phyloP scores from a whole-genome alignment of 1,140 invertebrate genomes.

The Drosophila littoralis region DNA sequence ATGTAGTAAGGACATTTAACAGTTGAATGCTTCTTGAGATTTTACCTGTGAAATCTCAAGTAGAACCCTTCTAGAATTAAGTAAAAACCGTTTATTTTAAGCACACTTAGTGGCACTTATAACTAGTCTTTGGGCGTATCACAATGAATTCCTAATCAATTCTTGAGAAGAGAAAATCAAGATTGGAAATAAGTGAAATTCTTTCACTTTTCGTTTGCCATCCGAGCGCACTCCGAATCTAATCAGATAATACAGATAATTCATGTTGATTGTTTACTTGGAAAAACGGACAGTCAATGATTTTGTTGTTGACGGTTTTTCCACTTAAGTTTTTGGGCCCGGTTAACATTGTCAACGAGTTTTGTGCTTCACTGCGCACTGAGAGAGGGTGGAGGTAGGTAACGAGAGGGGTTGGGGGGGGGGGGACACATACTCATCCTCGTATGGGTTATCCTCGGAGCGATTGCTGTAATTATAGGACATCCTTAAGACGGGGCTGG shows the following conservation, averaged over 20 bases:
- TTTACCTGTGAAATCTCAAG: background rate
- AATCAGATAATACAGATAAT: constrained; percentile 13
- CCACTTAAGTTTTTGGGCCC: constrained; percentile 21
- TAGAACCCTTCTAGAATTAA: background rate
- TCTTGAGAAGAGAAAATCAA: no score
- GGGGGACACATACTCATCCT: constrained; percentile 69
- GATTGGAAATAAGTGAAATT: no score
- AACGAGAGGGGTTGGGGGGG: no score
- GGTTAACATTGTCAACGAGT: constrained; percentile 50
- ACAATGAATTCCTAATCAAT: background rate
- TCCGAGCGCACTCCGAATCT: no score
- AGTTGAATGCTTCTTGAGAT: no score
- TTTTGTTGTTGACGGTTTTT: constrained; percentile 10
- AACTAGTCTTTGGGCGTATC: no score
- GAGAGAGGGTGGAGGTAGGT: background rate
- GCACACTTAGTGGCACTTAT: background rate
- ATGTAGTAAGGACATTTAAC: no score
- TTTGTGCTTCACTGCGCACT: constrained; percentile 54
- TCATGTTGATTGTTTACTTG: constrained; percentile 17
- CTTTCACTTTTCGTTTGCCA: background rate
- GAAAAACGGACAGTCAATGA: constrained; percentile 20
- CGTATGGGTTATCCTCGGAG: constrained; percentile 65
- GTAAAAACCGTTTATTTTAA: background rate
- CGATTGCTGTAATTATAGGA: constrained; percentile 70
- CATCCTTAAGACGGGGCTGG: constrained; percentile 42